These are phyloP conservation scores for Anseranas semipalmata DNA, from an alignment of 2,113 vertebrate species.

Conservation along the genomic window DNA sequence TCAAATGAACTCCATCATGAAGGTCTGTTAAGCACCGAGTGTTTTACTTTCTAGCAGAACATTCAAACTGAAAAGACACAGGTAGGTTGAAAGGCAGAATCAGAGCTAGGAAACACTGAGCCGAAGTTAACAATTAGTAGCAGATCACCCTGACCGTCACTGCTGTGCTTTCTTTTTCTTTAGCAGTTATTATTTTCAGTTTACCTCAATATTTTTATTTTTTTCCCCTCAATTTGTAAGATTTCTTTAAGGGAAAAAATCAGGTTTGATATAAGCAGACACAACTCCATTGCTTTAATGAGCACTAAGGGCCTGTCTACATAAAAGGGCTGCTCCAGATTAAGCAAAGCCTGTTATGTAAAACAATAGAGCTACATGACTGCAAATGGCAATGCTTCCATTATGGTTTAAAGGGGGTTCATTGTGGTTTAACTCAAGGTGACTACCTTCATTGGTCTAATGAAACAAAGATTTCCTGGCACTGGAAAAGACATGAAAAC, in stretches of 20 bases:
- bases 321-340: not conserved
- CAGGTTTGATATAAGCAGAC: not conserved
- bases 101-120: constrained; percentile 14
- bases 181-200: not conserved
- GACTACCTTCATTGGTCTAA: not conserved
- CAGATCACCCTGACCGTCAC: constrained; percentile 10
- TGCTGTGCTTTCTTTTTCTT: constrained; percentile 1
- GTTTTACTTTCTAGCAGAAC: constrained; percentile 47
- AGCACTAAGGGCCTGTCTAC: not conserved
- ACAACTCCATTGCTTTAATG: not conserved
- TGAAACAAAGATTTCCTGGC: not conserved
- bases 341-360: not conserved
- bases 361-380: not conserved
- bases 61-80: constrained; percentile 36
- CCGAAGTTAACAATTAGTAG: constrained; percentile 1
- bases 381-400: not conserved
- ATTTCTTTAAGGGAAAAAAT: not conserved
- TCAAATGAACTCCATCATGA: constrained; percentile 71
- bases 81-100: not conserved
- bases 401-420: not conserved
- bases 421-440: not conserved
- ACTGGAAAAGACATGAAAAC: not conserved
- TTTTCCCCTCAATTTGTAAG: not conserved
- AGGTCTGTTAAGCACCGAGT: constrained; percentile 61
- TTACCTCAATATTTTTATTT: constrained; percentile 1